These are phyloP conservation scores for Diadegma fenestrale DNA, from an alignment of 2,888 invertebrate species.

Conservation along the genomic window DNA sequence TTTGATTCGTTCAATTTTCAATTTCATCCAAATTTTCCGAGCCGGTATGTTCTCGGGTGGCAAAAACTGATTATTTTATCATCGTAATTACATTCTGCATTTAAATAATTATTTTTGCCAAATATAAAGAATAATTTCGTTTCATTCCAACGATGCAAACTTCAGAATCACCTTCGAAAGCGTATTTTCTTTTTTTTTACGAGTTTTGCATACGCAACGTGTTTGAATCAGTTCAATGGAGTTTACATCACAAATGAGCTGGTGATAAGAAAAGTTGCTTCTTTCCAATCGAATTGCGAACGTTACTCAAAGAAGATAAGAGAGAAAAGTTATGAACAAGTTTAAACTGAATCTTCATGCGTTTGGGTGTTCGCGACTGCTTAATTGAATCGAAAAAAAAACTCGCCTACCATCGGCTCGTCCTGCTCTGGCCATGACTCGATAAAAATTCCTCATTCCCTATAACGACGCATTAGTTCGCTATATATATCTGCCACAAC, in stretches of 20 bases:
- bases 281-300: neutral
- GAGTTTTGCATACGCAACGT: neutral
- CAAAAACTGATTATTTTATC: no score
- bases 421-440: conserved; percentile 33
- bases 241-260: neutral
- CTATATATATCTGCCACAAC: conserved; percentile 2
- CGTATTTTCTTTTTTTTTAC: neutral
- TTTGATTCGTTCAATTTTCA: no score
- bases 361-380: neutral
- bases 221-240: neutral
- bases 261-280: neutral
- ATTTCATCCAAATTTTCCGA: no score
- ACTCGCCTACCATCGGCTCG: neutral
- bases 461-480: neutral
- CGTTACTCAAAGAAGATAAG: neutral
- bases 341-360: neutral
- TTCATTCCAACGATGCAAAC: no score
- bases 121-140: no score
- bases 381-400: neutral
- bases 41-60: no score
- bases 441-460: conserved; percentile 16
- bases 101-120: no score
- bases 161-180: no score
- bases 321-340: neutral
- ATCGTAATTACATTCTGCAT: no score